These are phyloP conservation scores for Ptilonorhynchus violaceus DNA, from an alignment of 2,113 vertebrate genomes.

Conservation along the genomic window DNA sequence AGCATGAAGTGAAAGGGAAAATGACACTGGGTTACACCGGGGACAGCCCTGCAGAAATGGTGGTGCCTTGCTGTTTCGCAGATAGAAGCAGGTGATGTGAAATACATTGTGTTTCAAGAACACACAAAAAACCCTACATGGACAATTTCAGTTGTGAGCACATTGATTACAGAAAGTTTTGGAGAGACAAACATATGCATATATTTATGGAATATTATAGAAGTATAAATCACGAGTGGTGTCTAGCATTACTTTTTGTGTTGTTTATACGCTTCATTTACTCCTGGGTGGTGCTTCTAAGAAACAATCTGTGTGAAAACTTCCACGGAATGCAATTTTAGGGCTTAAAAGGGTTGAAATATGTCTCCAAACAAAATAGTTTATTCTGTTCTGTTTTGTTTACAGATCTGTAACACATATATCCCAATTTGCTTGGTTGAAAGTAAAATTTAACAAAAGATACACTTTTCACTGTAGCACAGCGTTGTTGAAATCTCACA, in stretches of 20 bases:
- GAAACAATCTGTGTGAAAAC: slow-evolving; percentile 1
- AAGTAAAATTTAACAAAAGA: slow-evolving; percentile 71
- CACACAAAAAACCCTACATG: not conserved
- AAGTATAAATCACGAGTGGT: not conserved
- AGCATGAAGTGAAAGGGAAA: slow-evolving; percentile 45
- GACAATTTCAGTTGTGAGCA: not conserved
- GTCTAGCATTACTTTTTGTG: not conserved
- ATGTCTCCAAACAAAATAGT: slow-evolving; percentile 65
- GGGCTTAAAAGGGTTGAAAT: slow-evolving; percentile 70
- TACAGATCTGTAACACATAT: slow-evolving; percentile 74
- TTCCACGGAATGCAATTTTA: slow-evolving; percentile 58
- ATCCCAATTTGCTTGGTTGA: slow-evolving; percentile 49
- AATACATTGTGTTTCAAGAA: not conserved
- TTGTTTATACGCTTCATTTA: not conserved
- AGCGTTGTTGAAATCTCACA: slow-evolving; percentile 60
- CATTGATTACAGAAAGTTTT: not conserved
- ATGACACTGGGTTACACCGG: slow-evolving; percentile 2
- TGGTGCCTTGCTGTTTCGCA: slow-evolving; percentile 34
- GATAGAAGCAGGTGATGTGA: slow-evolving; percentile 5
- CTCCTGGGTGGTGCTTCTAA: not conserved
- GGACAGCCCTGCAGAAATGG: slow-evolving; percentile 23
- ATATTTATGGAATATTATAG: not conserved
- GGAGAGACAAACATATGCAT: not conserved
- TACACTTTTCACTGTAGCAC: slow-evolving; percentile 58
- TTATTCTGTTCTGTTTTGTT: slow-evolving; percentile 72